Evolutionary conservation across 2,113 vertebrate genomes (phyloP).

Genomic region (Candoia aspera): DNA sequence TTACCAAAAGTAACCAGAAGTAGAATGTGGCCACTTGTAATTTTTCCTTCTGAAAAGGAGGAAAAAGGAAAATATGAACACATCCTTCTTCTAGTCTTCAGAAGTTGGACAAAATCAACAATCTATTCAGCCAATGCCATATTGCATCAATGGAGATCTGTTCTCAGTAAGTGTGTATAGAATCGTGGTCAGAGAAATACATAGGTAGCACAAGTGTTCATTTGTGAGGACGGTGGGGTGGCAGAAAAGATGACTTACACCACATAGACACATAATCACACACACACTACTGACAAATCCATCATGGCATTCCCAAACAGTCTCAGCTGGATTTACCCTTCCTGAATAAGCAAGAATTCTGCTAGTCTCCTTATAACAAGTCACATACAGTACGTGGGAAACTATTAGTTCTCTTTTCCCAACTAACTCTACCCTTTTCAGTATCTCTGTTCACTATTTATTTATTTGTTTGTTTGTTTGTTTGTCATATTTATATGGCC

Average conservation of each 20-base stretch:
- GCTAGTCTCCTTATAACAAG: background rate
- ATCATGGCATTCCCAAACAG: background rate
- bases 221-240: background rate
- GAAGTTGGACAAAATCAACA: background rate
- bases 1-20: constrained; percentile 47
- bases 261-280: background rate
- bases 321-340: background rate
- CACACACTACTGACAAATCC: background rate
- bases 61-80: background rate
- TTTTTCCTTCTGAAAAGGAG: constrained; percentile 42
- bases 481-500: too few species aligned
- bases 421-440: background rate
- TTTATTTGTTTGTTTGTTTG: too few species aligned
- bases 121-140: too few species aligned
- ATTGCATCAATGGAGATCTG: background rate
- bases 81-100: background rate
- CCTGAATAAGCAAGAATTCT: background rate
- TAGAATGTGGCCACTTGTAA: constrained; percentile 37
- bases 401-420: too few species aligned
- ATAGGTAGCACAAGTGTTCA: background rate
- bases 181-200: background rate
- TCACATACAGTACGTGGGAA: background rate
- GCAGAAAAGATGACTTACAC: background rate
- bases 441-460: background rate
- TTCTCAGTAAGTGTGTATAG: background rate